These are phyloP conservation scores for Anomalospiza imberbis DNA, from an alignment of 2,797 vertebrate genomes.

Conservation along the genomic window DNA sequence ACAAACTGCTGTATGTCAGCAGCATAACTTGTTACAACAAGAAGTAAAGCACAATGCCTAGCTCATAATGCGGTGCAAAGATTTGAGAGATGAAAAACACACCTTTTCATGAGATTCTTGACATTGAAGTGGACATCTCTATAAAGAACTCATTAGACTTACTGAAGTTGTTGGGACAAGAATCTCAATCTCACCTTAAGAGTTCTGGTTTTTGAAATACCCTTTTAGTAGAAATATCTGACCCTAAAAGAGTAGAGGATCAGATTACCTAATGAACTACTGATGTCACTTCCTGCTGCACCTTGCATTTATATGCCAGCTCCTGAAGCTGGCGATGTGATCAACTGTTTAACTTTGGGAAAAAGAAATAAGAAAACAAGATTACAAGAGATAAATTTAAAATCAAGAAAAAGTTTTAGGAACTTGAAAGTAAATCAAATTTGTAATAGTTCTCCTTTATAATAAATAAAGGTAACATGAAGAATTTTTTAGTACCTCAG, in stretches of 20 bases:
- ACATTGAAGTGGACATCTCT: not conserved
- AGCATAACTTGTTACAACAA: not conserved
- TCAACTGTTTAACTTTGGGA: not conserved
- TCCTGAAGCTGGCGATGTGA: not conserved
- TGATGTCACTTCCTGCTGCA: not conserved
- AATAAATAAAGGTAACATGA: not conserved
- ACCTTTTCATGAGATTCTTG: not conserved
- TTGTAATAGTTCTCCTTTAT: not conserved
- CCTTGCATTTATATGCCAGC: not conserved
- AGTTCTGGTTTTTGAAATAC: not conserved
- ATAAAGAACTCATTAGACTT: not conserved
- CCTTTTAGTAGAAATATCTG: not conserved
- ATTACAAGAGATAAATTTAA: not conserved
- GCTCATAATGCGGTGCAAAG: not conserved
- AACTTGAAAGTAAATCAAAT: not conserved
- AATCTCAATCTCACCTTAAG: not conserved
- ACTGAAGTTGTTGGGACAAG: not conserved
- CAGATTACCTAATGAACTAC: not conserved
- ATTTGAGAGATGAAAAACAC: not conserved
- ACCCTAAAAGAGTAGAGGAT: not conserved
- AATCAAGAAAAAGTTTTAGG: not conserved
- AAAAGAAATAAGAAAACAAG: not conserved
- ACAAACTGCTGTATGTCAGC: not conserved
- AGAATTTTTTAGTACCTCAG: not conserved
- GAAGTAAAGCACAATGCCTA: not conserved